Conservation (phyloP, 2,888 invertebrate genomes). For the Oxystoma pomonae region DNA sequence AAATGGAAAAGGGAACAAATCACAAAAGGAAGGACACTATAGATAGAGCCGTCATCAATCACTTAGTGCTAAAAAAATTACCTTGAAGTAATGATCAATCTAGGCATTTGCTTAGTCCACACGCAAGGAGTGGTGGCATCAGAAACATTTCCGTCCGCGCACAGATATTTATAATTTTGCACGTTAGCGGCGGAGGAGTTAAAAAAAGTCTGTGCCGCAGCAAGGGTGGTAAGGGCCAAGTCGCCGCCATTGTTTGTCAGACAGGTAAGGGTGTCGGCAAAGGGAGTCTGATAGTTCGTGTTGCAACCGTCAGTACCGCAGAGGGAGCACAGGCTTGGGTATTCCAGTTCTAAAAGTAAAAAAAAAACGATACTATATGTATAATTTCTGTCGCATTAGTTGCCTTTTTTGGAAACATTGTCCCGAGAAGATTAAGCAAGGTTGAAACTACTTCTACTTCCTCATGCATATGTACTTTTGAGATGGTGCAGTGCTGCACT, state of each 20-base stretch:
- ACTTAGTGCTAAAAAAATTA: conserved; percentile 41
- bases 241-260: conserved; percentile 48
- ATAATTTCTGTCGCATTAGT: too few relatives aligned
- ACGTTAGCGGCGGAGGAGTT: conserved; percentile 24
- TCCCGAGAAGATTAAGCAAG: too few relatives aligned
- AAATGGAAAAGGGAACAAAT: too few relatives aligned
- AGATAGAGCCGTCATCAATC: background rate
- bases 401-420: too few relatives aligned
- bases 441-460: too few relatives aligned
- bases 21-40: too few relatives aligned
- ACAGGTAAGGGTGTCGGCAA: conserved; percentile 42
- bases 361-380: too few relatives aligned
- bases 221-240: conserved; percentile 53
- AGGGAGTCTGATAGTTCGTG: conserved; percentile 29
- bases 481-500: too few relatives aligned
- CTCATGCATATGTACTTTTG: too few relatives aligned
- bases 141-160: conserved; percentile 38
- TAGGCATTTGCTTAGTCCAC: conserved; percentile 62
- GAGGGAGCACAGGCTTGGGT: conserved; percentile 37
- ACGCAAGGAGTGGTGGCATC: conserved; percentile 49
- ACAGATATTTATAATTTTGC: conserved; percentile 37
- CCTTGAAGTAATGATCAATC: conserved; percentile 53
- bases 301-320: conserved; percentile 28
- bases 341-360: conserved; percentile 28
- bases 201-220: conserved; percentile 39